These are phyloP conservation scores for Anguilla marmorata DNA, from an alignment of 2,797 vertebrate genomes.

Conservation along the genomic window DNA sequence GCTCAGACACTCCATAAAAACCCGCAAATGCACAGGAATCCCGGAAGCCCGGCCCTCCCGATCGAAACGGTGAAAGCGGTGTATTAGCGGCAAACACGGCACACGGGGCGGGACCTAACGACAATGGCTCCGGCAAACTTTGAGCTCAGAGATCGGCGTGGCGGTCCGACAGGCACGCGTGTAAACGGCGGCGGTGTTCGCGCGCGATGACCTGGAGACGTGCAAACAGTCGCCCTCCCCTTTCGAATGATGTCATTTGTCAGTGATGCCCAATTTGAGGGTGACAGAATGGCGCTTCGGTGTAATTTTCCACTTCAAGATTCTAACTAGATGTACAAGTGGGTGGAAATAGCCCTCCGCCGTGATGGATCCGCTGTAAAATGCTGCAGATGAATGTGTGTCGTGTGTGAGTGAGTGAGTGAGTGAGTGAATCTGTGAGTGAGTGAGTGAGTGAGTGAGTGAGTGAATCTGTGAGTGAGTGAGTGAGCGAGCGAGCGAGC, in stretches of 20 bases:
- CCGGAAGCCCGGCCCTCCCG: background rate
- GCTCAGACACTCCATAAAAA: background rate
- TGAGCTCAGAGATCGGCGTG: background rate
- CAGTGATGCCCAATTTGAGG: constrained; percentile 41
- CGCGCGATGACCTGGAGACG: constrained; percentile 24
- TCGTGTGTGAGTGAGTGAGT: background rate
- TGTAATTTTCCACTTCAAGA: constrained; percentile 39
- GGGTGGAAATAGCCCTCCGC: constrained; percentile 37
- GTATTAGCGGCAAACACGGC: constrained; percentile 1
- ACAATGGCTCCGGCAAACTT: background rate
- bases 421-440: too few relatives aligned
- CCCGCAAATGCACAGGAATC: background rate
- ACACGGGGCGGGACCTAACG: background rate
- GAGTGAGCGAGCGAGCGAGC: too few relatives aligned
- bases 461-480: too few relatives aligned
- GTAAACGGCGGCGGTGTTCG: constrained; percentile 24
- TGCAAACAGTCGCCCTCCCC: constrained; percentile 24
- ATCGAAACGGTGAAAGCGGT: background rate
- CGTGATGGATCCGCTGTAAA: constrained; percentile 43
- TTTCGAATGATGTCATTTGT: constrained; percentile 37
- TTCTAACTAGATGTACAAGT: constrained; percentile 34
- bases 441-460: too few relatives aligned
- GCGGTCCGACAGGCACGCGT: constrained; percentile 21
- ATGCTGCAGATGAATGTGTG: constrained; percentile 24
- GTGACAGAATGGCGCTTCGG: constrained; percentile 18